These are phyloP conservation scores for Eupeodes corollae DNA, from an alignment of 1,140 invertebrate genomes.

Conservation along the genomic window DNA sequence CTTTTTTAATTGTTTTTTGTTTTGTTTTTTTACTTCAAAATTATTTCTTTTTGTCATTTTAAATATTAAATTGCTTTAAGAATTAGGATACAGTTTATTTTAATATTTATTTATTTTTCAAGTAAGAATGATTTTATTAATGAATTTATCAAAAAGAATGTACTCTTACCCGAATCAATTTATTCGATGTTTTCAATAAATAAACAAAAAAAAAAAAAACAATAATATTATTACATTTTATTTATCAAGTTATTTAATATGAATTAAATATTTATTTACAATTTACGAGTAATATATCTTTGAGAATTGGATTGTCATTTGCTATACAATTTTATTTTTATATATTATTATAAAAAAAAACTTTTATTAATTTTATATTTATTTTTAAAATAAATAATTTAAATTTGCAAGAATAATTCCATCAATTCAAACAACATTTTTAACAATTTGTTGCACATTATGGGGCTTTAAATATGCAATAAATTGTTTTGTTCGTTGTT, in stretches of 20 bases:
- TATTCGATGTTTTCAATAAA: neutral
- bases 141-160: neutral
- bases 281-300: too few species aligned
- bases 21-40: conserved; percentile 21
- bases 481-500: conserved; percentile 8
- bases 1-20: neutral
- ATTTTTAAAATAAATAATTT: neutral
- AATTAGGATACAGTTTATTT: neutral
- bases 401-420: too few species aligned
- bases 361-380: conserved; percentile 7
- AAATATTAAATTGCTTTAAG: conserved; percentile 5
- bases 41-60: conserved; percentile 12
- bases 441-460: conserved; percentile 9
- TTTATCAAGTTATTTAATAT: too few species aligned
- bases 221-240: too few species aligned
- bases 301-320: conserved; percentile 25
- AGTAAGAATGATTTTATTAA: too few species aligned
- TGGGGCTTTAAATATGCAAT: conserved; percentile 7
- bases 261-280: too few species aligned
- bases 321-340: conserved; percentile 15
- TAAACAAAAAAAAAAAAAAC: too few species aligned
- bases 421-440: conserved; percentile 13
- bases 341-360: conserved; percentile 2
- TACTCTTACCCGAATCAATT: neutral
- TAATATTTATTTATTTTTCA: neutral